A percentile compares a stretch with the other conserved stretches of the same genome.
These are phyloP conservation scores for Nemurella pictetii DNA, from an alignment of 2,888 invertebrate genomes.

Conservation along the genomic window DNA sequence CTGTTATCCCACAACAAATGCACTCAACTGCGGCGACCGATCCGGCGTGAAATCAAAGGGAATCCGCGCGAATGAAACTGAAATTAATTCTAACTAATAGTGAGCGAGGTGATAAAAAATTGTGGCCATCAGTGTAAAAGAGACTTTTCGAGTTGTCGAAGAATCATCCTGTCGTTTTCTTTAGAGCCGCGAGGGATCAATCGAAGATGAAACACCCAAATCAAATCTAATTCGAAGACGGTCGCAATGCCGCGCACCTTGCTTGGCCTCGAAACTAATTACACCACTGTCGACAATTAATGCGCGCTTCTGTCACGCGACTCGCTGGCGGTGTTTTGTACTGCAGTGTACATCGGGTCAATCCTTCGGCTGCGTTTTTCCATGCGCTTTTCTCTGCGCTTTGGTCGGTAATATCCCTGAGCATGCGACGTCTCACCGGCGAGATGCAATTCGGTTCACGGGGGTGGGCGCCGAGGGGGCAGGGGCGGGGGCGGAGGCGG, in stretches of 20 bases:
- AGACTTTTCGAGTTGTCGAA: background rate
- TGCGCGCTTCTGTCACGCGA: background rate
- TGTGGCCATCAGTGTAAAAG: background rate
- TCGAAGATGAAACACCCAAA: background rate
- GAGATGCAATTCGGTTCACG: slow-evolving; percentile 3
- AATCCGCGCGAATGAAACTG: background rate
- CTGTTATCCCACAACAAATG: background rate
- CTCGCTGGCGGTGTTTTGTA: background rate
- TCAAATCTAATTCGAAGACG: background rate
- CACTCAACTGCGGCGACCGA: background rate
- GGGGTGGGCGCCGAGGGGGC: slow-evolving; percentile 44
- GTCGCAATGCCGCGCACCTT: background rate
- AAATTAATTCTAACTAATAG: slow-evolving; percentile 3
- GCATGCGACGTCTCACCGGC: background rate
- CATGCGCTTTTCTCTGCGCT: background rate
- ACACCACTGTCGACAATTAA: background rate
- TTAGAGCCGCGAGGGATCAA: background rate
- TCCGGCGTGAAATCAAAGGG: slow-evolving; percentile 8
- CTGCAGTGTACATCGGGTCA: background rate
- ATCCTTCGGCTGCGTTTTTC: background rate
- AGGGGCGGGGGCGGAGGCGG: slow-evolving; percentile 52
- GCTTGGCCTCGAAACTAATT: background rate
- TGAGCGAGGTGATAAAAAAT: slow-evolving; percentile 1
- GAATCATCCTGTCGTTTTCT: background rate
- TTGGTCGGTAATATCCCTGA: slow-evolving; percentile 12